Evolutionary conservation across 2,888 invertebrate genomes (phyloP), one percentile per base, ranked within the genome.

Genomic region (Apamea crenata): DNA sequence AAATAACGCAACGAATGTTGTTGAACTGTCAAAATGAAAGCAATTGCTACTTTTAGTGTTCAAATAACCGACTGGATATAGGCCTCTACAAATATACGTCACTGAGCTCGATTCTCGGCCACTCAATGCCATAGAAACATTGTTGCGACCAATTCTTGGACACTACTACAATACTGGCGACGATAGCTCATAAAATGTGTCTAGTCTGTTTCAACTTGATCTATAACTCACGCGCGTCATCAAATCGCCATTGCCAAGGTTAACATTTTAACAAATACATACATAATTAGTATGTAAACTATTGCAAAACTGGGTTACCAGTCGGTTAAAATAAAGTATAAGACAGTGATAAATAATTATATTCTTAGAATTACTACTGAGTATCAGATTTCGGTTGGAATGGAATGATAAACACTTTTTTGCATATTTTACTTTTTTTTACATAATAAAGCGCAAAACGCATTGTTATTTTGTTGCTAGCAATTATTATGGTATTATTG

Each of bases 161-260:
- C 4, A 32, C 21, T 12, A 21, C 29, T 44, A 67, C 18, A 67
- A 44, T 29, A 21, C 47, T 47, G 14, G 12, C 44, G 18, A 44
- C 18, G 4, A 29, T 29, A 1, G 14, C 5, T 18, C 25, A 16
- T 32, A 25, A 14, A 47, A 56, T 47, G 7, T 21, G 21, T 72
- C 72, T 2, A 53, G 1, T 84, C 82, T 85, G 59, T 75, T 47
- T 25, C 44, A 21, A 66, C 40, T 82, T 56, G 47, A 47, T 78
- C 80, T 80, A 44, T 67, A 59, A n/a, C 6, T 10, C 36, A 76
- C 50, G 18, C 71, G 83, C 83, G 77, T 86, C 86, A 87, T 71
- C 81, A 86, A 88, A 86, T 86, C 85, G 82, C 91, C 93, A 94
- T 85, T 94, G 94, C 82, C 95, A 95, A 94, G 94, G 94, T 94